phyloP scores from a whole-genome alignment of 2,797 vertebrate species.

The Cynodonichthys magdalenae region DNA sequence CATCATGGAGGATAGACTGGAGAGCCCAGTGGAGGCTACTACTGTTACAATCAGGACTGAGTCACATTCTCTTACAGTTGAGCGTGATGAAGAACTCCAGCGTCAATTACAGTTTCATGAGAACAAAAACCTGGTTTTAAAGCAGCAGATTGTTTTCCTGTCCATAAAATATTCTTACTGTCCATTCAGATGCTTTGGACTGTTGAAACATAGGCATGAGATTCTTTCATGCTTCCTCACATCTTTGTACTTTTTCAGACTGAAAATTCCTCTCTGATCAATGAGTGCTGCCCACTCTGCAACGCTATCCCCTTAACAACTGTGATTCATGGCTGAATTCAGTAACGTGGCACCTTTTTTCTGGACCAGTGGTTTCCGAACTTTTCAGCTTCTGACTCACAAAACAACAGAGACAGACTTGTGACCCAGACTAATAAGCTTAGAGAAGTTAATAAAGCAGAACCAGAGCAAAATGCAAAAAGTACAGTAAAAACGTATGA shows the following conservation, averaged over 20 bases:
- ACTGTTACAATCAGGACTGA: conserved; percentile 62
- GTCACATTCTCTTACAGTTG: conserved; percentile 43
- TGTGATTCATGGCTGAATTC: conserved; percentile 13
- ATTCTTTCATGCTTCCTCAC: conserved; percentile 4
- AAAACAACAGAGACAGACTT: too few species aligned
- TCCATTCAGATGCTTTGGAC: too few species aligned
- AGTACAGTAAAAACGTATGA: too few species aligned
- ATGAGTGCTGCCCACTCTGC: neutral
- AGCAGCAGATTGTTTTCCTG: too few species aligned
- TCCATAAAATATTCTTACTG: too few species aligned
- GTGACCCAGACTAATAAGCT: neutral
- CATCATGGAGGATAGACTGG: conserved; percentile 38
- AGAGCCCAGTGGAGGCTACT: conserved; percentile 47
- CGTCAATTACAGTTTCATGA: conserved; percentile 25
- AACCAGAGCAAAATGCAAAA: too few species aligned
- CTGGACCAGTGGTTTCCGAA: neutral
- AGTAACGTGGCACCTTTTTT: conserved; percentile 14
- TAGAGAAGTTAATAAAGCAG: too few species aligned
- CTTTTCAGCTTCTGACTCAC: neutral
- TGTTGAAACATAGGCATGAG: neutral
- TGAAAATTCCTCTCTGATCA: conserved; percentile 9
- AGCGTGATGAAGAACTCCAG: conserved; percentile 42
- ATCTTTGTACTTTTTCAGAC: neutral
- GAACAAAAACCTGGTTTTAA: neutral
- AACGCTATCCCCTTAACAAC: conserved; percentile 15